Conservation (phyloP, 2,888 invertebrate species). For the Laspeyria flexula region DNA sequence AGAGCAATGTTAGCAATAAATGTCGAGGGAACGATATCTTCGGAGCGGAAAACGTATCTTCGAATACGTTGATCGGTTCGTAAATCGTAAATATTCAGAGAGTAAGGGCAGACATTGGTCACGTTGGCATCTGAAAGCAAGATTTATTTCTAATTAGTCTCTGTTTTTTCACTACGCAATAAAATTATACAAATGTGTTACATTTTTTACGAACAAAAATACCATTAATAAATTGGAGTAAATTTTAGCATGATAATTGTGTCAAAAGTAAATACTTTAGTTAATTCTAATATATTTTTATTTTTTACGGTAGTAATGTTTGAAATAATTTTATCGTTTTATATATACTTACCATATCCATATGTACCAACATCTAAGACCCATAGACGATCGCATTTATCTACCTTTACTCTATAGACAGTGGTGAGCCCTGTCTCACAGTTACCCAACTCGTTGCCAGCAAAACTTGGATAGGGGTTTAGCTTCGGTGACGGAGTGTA, state of each 20-base stretch:
- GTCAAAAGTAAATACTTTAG: too few species aligned
- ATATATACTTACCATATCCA: conserved; percentile 87
- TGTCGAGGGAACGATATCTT: conserved; percentile 91
- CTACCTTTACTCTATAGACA: conserved; percentile 92
- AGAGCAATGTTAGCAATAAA: conserved; percentile 95
- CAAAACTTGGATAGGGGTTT: conserved; percentile 92
- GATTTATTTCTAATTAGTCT: too few species aligned
- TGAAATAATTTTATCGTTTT: too few species aligned
- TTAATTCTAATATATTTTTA: too few species aligned
- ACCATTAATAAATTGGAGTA: too few species aligned
- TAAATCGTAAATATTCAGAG: conserved; percentile 91
- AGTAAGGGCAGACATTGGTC: conserved; percentile 92
- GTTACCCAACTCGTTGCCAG: conserved; percentile 90
- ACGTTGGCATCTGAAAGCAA: conserved; percentile 74
- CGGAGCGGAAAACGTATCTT: conserved; percentile 88
- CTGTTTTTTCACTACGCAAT: too few species aligned
- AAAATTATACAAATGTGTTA: too few species aligned
- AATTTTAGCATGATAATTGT: too few species aligned
- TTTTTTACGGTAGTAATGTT: too few species aligned
- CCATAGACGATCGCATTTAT: conserved; percentile 93
- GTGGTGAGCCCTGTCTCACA: conserved; percentile 92
- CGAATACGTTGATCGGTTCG: conserved; percentile 90
- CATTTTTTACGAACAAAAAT: too few species aligned
- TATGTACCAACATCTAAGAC: conserved; percentile 93
- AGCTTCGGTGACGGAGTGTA: conserved; percentile 90